Conservation (phyloP, 2,888 invertebrate genomes). For the Himalopsyche anomala region DNA sequence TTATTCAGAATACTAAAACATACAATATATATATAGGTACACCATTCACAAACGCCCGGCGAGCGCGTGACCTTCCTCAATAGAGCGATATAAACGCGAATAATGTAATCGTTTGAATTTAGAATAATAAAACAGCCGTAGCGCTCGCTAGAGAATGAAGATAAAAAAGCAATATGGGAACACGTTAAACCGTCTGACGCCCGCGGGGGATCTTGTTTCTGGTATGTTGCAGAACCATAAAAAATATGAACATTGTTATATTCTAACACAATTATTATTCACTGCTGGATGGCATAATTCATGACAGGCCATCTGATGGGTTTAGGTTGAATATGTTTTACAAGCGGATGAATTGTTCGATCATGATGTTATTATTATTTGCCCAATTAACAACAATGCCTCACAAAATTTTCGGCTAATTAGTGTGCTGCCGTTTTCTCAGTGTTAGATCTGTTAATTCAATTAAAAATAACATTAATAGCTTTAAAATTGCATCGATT, state of each 20-base stretch:
- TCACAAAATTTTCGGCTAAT: too few species aligned
- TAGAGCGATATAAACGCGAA: conserved; percentile 3
- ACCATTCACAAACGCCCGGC: not conserved
- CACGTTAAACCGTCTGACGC: conserved; percentile 6
- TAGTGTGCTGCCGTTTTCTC: too few species aligned
- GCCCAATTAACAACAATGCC: too few species aligned
- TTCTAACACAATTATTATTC: not conserved
- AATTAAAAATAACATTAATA: too few species aligned
- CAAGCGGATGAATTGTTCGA: too few species aligned
- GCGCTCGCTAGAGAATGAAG: not conserved
- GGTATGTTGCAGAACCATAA: conserved; percentile 23
- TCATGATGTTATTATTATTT: too few species aligned
- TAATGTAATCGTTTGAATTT: conserved; percentile 19
- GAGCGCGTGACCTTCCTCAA: conserved; percentile 31
- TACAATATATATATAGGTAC: not conserved
- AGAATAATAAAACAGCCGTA: conserved; percentile 9
- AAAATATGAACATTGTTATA: not conserved
- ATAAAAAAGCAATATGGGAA: conserved; percentile 22
- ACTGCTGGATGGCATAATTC: not conserved
- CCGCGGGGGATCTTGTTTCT: conserved; percentile 25
- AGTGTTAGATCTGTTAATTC: too few species aligned
- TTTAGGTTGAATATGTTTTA: too few species aligned
- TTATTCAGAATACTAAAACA: not conserved
- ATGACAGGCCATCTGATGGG: not conserved
- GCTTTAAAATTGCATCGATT: too few species aligned